phyloP scores from a whole-genome alignment of 2,888 invertebrate genomes.

The Spilarctia lutea region DNA sequence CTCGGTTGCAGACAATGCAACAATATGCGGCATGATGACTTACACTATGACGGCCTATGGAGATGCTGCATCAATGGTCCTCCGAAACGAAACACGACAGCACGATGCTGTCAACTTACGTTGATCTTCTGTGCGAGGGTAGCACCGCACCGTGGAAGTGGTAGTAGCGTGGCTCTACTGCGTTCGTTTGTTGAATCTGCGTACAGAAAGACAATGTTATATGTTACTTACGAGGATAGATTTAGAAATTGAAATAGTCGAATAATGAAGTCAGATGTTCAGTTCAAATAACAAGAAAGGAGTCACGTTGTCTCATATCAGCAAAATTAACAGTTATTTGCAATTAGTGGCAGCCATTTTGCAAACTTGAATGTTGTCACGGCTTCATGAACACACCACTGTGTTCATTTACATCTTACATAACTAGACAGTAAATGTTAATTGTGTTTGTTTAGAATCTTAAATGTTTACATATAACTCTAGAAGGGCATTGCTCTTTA shows the following conservation, averaged over 20 bases:
- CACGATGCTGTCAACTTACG: no score
- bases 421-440: neutral
- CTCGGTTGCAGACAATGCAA: no score
- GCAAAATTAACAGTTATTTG: neutral
- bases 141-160: no score
- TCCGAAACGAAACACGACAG: no score
- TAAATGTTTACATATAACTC: neutral
- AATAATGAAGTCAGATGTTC: neutral
- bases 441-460: neutral
- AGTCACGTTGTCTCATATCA: neutral
- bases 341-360: neutral
- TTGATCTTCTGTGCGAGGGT: no score
- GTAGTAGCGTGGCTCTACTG: no score
- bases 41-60: no score
- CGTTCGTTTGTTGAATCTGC: neutral
- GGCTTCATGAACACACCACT: neutral
- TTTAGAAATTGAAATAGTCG: neutral
- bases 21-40: no score
- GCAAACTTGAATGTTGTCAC: neutral
- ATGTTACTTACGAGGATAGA: no score
- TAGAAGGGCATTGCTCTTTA: no score
- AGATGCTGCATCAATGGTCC: no score
- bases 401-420: neutral
- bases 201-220: neutral
- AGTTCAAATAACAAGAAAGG: neutral